Percentiles rank a stretch among this genome's conserved stretches.
phyloP scores from a whole-genome alignment of 35 echinoderm and acorn worm genomes.

The Chiridota heheva region DNA sequence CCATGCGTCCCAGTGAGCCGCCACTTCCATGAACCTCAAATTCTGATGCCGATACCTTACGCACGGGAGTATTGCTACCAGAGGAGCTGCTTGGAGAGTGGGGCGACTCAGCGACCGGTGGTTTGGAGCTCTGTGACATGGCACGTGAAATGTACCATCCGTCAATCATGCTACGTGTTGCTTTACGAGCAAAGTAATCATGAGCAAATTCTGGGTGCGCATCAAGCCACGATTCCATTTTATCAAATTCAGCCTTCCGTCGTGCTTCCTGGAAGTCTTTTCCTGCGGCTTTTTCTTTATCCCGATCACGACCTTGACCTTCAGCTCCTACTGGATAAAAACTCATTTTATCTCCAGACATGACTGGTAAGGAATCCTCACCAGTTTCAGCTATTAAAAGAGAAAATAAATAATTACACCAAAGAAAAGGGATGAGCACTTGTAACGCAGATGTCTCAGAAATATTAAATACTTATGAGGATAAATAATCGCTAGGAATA shows the following conservation, averaged over 20 bases:
- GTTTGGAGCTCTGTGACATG: constrained; percentile 83
- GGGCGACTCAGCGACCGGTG: constrained; percentile 78
- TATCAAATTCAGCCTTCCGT: constrained; percentile 65
- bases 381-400: too few relatives aligned
- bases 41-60: constrained; percentile 97
- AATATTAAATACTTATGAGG: too few relatives aligned
- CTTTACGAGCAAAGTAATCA: constrained; percentile 98
- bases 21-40: constrained; percentile 92
- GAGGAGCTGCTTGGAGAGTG: constrained; percentile 93
- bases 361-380: too few relatives aligned
- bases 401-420: too few relatives aligned
- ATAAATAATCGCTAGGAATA: too few relatives aligned
- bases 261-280: constrained; percentile 24
- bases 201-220: constrained; percentile 87
- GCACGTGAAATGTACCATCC: constrained; percentile 99
- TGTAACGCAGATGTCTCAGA: too few relatives aligned
- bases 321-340: constrained; percentile 42
- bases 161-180: constrained; percentile 95
- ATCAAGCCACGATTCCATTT: constrained; percentile 95
- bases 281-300: constrained; percentile 19
- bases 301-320: constrained; percentile 24
- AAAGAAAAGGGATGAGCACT: too few relatives aligned
- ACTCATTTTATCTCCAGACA: constrained; percentile 28
- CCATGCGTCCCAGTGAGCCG: constrained; percentile 90
- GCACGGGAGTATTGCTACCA: constrained; percentile 95